Percentiles rank a stretch among this genome's conserved stretches.
These are phyloP conservation scores for Kuschelorhynchus macadamiae DNA, from an alignment of 2,888 invertebrate species.

Conservation along the genomic window DNA sequence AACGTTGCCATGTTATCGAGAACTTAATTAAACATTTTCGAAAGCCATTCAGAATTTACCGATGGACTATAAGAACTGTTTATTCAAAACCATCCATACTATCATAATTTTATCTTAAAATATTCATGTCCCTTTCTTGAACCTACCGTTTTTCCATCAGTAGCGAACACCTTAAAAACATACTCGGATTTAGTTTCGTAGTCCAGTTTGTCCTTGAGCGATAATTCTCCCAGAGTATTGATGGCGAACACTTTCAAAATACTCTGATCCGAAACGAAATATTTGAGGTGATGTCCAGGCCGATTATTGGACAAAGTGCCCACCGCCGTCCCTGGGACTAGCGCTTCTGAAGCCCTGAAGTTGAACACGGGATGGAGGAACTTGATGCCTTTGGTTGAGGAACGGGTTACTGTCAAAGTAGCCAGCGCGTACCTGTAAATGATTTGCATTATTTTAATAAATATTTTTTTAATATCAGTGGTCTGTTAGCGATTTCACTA, in stretches of 20 bases:
- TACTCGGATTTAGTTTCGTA: conserved; percentile 82
- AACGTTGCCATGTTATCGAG: no score
- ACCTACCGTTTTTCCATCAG: conserved; percentile 82
- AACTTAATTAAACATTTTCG: no score
- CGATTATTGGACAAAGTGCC: conserved; percentile 79
- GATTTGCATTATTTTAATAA: no score
- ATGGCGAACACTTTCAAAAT: conserved; percentile 83
- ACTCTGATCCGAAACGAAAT: conserved; percentile 82
- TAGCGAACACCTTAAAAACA: conserved; percentile 85
- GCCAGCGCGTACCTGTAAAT: conserved; percentile 79
- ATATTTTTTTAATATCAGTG: no score
- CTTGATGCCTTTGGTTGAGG: conserved; percentile 67
- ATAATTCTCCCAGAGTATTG: conserved; percentile 84
- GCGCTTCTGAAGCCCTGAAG: conserved; percentile 82
- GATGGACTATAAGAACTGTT: no score
- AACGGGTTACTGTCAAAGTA: conserved; percentile 79
- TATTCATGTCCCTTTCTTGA: no score
- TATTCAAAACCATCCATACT: no score
- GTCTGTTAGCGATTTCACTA: no score
- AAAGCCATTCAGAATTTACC: no score
- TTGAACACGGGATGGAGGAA: conserved; percentile 82
- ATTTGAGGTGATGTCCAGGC: conserved; percentile 78
- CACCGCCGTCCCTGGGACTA: conserved; percentile 79
- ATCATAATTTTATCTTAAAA: no score
- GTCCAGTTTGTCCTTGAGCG: conserved; percentile 82